These are phyloP conservation scores for Arion vulgaris DNA, from an alignment of 1,140 invertebrate genomes.

Conservation along the genomic window DNA sequence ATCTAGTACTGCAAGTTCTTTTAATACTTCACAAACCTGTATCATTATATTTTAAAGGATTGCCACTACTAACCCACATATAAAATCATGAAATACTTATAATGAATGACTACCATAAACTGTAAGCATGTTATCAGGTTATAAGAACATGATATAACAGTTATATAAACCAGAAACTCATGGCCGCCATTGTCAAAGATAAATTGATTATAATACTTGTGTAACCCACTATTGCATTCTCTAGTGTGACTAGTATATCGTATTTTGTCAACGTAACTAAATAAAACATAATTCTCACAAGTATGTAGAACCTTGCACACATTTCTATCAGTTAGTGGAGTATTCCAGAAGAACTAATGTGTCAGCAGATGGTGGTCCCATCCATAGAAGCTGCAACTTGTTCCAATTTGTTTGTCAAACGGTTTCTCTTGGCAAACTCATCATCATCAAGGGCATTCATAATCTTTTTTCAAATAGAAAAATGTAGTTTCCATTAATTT, in stretches of 20 bases:
- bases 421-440: slow-evolving; percentile 96
- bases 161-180: not conserved
- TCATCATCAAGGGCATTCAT: slow-evolving; percentile 97
- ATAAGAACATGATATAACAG: too few relatives aligned
- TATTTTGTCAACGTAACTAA: not conserved
- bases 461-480: slow-evolving; percentile 79
- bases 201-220: not conserved
- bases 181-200: not conserved
- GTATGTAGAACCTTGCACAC: not conserved
- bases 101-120: too few relatives aligned
- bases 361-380: slow-evolving; percentile 76
- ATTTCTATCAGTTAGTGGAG: not conserved
- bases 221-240: not conserved
- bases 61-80: too few relatives aligned
- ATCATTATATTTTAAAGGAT: too few relatives aligned
- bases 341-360: not conserved
- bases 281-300: not conserved
- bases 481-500: not conserved
- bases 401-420: slow-evolving; percentile 93
- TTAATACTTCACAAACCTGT: too few relatives aligned
- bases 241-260: not conserved
- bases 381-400: slow-evolving; percentile 97
- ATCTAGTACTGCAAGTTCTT: too few relatives aligned
- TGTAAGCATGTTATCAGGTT: too few relatives aligned
- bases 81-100: too few relatives aligned